Conservation (phyloP, 1,140 invertebrate genomes). For the Leguminivora glycinivorella region DNA sequence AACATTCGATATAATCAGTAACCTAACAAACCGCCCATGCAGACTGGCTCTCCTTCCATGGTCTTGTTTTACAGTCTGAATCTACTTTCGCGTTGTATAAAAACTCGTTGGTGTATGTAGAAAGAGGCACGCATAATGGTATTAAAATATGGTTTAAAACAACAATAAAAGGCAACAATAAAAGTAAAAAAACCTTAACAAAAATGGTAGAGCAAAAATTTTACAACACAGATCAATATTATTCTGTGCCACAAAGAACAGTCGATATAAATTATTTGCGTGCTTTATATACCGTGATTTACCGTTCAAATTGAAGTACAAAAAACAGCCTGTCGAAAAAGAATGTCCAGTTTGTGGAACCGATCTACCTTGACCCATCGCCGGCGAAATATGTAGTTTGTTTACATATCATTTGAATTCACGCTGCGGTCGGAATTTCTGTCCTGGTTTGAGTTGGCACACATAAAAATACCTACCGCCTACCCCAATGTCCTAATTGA, state of each 20-base stretch:
- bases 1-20: no score
- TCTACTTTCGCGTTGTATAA: background rate
- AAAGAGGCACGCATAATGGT: no score
- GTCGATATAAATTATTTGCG: background rate
- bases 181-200: background rate
- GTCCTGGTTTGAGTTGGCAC: slow-evolving; percentile 1
- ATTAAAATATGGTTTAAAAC: no score
- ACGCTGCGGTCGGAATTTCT: background rate
- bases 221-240: background rate
- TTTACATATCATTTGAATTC: slow-evolving; percentile 29
- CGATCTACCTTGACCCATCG: slow-evolving; percentile 24
- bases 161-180: no score
- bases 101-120: no score
- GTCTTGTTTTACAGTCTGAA: background rate
- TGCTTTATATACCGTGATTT: slow-evolving; percentile 12
- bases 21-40: no score
- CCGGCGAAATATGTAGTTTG: slow-evolving; percentile 21
- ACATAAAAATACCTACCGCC: slow-evolving; percentile 9
- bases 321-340: slow-evolving; percentile 6
- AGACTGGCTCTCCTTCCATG: no score
- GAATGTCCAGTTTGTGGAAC: slow-evolving; percentile 11
- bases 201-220: background rate
- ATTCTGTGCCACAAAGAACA: background rate
- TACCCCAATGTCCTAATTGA: slow-evolving; percentile 19
- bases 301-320: background rate